Evolutionary conservation across 2,888 invertebrate genomes (phyloP), one percentile per base, ranked within the genome.

Genomic region (Gandaritis pyraliata): DNA sequence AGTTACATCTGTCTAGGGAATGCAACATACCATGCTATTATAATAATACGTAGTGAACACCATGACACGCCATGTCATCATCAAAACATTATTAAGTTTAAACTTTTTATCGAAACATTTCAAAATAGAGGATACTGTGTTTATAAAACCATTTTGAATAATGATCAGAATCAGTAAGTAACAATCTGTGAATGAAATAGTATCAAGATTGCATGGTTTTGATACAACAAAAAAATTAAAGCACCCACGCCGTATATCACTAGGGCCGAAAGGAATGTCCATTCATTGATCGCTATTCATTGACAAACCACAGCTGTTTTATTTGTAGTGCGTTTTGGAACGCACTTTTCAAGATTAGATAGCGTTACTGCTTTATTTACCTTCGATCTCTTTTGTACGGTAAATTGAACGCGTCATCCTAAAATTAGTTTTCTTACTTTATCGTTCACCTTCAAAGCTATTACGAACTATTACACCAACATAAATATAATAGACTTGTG

Each of bases 281-380:
- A 83, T 57, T 70, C 78, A 83, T 75, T 74, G 74, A 74, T 77
- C 51, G 66, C 68, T 75, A 58, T 68, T 79, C 80, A 84, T 83
- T 84, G 81, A 81, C 75, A 74, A 77, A 70, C 65, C 72, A 74
- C 77, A 75, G 77, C 73, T 73, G 76, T 70, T 72, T 68, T 73
- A 72, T 74, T 54, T 66, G 66, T 71, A 64, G 65, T 69, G 70
- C 54, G 56, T 54, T 64, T 66, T 66, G 63, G 65, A 66, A 64
- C 59, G 69, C 61, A 69, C 63, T 61, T 57, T 68, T 54, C 55
- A 29, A 63, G 72, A 74, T 74, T 64, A 72, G 69, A 72, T 75
- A 73, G 48, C 70, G 65, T 59, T 58, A 71, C 61, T 61, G 64
- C 64, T 66, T 66, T 66, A 69, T 69, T 71, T 68, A 66, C 64